phyloP scores from a whole-genome alignment of 2,797 vertebrate species.

The Phoeniculus purpureus region DNA sequence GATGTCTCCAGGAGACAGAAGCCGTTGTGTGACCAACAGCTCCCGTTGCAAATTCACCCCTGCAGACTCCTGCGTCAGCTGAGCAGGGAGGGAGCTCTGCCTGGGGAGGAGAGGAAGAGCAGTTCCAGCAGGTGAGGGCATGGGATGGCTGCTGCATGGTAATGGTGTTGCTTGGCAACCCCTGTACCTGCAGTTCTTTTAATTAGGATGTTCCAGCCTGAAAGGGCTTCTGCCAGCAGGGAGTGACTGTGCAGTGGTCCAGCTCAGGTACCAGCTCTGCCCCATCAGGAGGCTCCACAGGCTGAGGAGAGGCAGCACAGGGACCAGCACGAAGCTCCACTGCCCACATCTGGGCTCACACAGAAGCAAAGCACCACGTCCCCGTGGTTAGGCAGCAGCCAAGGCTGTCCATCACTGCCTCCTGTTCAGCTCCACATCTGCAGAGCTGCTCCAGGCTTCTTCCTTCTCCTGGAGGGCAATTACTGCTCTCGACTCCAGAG shows the following conservation, averaged over 20 bases:
- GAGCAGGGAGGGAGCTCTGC: neutral
- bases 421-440: neutral
- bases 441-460: neutral
- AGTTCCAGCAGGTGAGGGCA: neutral
- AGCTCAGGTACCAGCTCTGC: neutral
- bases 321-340: neutral
- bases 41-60: neutral
- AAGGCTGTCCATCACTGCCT: neutral
- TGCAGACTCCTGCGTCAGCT: neutral
- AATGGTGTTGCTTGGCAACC: conserved; percentile 63
- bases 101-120: neutral
- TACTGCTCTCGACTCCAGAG: neutral
- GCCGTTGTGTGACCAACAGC: neutral
- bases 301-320: neutral
- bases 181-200: neutral
- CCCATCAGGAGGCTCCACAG: neutral
- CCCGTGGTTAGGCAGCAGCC: neutral
- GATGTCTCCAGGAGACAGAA: neutral
- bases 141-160: neutral
- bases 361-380: rapidly evolving
- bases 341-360: rapidly evolving
- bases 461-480: neutral
- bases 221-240: neutral
- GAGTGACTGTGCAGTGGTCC: neutral
- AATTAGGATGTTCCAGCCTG: neutral